phyloP scores from a whole-genome alignment of 2,888 invertebrate species.

The Sisyra terminalis region DNA sequence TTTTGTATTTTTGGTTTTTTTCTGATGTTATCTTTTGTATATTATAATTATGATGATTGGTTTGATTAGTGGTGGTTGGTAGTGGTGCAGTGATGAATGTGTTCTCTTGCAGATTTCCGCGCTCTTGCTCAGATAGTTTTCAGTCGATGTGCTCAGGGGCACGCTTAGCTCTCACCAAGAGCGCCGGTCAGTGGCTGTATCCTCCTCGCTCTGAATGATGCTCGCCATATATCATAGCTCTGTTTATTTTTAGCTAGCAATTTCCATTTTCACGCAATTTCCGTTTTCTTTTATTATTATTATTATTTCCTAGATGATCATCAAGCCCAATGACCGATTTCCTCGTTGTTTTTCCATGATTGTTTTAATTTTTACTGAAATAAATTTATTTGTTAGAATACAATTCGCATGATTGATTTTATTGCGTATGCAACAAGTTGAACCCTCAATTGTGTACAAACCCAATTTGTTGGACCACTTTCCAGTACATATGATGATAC shows the following conservation, averaged over 20 bases:
- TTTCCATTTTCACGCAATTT: conserved; percentile 10
- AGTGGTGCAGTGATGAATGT: conserved; percentile 15
- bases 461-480: too few relatives aligned
- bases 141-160: conserved; percentile 39
- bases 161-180: conserved; percentile 33
- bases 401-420: not conserved
- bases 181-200: conserved; percentile 28
- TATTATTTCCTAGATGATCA: too few relatives aligned
- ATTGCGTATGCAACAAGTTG: not conserved
- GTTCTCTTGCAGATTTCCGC: conserved; percentile 59
- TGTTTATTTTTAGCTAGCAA: conserved; percentile 9
- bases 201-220: conserved; percentile 13
- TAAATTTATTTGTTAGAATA: not conserved
- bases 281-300: conserved; percentile 9
- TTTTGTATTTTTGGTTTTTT: conserved; percentile 4
- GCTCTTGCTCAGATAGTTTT: conserved; percentile 59
- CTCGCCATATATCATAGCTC: conserved; percentile 12
- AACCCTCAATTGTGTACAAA: too few relatives aligned
- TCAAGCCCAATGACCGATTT: not conserved
- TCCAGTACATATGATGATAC: too few relatives aligned
- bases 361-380: not conserved
- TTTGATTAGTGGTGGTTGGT: not conserved
- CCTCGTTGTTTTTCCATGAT: not conserved
- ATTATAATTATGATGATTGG: conserved; percentile 2
- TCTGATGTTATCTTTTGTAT: conserved; percentile 7